Percentiles rank a stretch among this genome's conserved stretches.
Conservation (phyloP, 2,888 invertebrate genomes). For the Nipponacmea schrenckii region DNA sequence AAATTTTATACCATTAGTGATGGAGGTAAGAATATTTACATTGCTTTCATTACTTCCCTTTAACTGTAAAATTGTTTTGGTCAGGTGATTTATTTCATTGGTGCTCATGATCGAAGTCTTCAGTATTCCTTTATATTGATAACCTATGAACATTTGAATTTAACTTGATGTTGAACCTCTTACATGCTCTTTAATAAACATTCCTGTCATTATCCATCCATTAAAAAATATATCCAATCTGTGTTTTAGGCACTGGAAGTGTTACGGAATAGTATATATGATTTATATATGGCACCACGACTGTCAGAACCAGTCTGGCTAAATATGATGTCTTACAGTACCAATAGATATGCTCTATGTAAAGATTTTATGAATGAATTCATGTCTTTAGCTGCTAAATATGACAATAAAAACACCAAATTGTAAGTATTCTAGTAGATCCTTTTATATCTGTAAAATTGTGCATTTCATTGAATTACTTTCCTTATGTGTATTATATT, state of each 20-base stretch:
- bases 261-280: conserved; percentile 73
- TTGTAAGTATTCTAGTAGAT: conserved; percentile 78
- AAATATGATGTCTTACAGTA: conserved; percentile 72
- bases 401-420: conserved; percentile 87
- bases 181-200: background rate
- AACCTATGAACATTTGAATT: no score
- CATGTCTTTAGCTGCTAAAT: conserved; percentile 62
- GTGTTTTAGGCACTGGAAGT: conserved; percentile 60
- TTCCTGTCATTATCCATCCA: no score
- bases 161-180: no score
- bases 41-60: no score
- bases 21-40: conserved; percentile 66
- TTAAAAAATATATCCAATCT: no score
- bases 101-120: no score
- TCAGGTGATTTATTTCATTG: no score
- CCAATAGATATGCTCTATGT: conserved; percentile 62
- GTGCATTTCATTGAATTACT: no score
- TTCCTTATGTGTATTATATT: no score
- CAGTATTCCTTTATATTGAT: no score
- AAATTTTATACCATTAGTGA: conserved; percentile 71
- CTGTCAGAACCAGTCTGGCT: conserved; percentile 77
- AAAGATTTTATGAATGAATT: conserved; percentile 67
- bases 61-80: no score
- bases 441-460: background rate
- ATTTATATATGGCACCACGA: conserved; percentile 78